phyloP scores from a whole-genome alignment of 1,140 invertebrate genomes.

The Drosophila athabasca region DNA sequence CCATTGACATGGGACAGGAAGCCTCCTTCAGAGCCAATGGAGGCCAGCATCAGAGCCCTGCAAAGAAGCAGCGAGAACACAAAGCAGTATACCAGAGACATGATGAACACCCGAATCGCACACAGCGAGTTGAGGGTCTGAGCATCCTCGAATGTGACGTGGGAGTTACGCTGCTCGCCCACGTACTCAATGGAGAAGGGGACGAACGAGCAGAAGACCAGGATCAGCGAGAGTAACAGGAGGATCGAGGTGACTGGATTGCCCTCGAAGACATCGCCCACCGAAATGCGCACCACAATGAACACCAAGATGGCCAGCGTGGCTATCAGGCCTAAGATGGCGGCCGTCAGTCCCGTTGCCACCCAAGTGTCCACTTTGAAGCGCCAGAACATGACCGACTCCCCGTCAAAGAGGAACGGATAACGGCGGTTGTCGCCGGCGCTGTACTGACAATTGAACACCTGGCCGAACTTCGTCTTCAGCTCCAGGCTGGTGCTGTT shows the following conservation, averaged over 20 bases:
- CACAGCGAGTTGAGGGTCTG: constrained; percentile 75
- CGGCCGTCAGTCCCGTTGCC: constrained; percentile 84
- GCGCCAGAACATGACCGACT: constrained; percentile 82
- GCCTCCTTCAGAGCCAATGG: constrained; percentile 85
- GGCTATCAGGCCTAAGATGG: constrained; percentile 84
- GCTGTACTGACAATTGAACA: constrained; percentile 80
- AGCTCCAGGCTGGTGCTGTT: constrained; percentile 74
- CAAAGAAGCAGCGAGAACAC: constrained; percentile 85
- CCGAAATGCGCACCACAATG: constrained; percentile 83
- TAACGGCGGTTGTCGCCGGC: constrained; percentile 72
- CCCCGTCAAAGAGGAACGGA: constrained; percentile 79
- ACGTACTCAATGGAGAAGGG: constrained; percentile 85
- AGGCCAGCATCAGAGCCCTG: constrained; percentile 85
- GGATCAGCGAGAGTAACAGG: constrained; percentile 83
- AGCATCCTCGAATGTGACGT: constrained; percentile 79
- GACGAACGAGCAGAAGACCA: constrained; percentile 85
- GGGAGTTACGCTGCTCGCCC: constrained; percentile 75
- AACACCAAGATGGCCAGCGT: constrained; percentile 84
- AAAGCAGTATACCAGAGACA: constrained; percentile 85
- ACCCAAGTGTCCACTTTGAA: constrained; percentile 84
- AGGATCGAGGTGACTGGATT: constrained; percentile 84
- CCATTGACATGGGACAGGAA: constrained; percentile 87
- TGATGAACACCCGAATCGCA: constrained; percentile 77
- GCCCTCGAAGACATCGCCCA: constrained; percentile 84
- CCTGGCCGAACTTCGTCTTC: constrained; percentile 78